Evolutionary conservation across 1,140 invertebrate species (phyloP), one percentile per base, ranked within the genome.

Genomic region (Drosophila mojavensis): DNA sequence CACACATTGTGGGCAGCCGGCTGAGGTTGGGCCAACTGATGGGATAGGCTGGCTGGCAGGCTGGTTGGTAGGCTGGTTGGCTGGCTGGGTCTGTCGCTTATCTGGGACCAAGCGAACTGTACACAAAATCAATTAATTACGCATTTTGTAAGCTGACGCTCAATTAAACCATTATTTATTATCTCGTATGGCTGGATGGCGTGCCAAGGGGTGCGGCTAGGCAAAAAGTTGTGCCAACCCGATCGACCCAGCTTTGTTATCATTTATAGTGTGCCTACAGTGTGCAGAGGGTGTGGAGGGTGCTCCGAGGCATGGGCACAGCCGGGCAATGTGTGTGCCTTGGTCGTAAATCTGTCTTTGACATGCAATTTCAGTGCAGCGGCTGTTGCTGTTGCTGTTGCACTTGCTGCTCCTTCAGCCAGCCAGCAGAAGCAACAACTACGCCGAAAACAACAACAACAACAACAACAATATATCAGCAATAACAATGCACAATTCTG

Each of bases 161-260:
- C 79, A 89, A 89, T 84, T 89, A 90, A 89, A 76, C 84, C 78
- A 79, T 89, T 89, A 89, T 89, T 89, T 88, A 89, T 90, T 89
- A 89, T 89, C 84, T 84, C 71, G 63, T 75, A 77, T 65, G 78
- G 74, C 69, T 62, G 58, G 48, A 63, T 71, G 39, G 55, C 75
- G 62, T 81, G 81, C 69, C 51, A 33, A 24, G 13, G 45, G 71
- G 56, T 51, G 64, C 24, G 64, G 47, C 50, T 36, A 53, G 48
- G 48, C 67, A 59, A 47, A 63, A 62, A 70, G n/a, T 63, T 83
- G 68, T 84, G 30, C 58, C 62, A 51, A 58, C 39, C 41, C 39
- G 3, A 7, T 50, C 50, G 73, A 61, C 48, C 68, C 51, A 13
- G 41, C 61, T 63, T 59, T 72, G 77, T 84, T 88, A 88, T 88